Base-by-base conservation (phyloP, 2,888 invertebrate species). In the Adelognathus sp. region DNA sequence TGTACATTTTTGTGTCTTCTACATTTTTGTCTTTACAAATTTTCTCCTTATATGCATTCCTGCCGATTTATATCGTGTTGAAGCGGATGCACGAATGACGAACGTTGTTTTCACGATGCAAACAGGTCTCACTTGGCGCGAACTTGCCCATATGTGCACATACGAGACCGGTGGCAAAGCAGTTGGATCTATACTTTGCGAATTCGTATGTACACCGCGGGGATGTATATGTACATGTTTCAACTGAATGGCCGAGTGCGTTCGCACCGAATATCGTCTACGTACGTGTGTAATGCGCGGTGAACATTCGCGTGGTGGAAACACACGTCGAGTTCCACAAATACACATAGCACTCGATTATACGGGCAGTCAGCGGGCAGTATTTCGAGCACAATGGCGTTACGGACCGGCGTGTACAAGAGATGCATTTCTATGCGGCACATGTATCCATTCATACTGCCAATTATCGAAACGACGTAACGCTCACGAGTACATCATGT, bases 401-500 rank as follows among this genome's bases (percentile, higher is more conserved):
- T 24, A 33, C 46, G 60, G 50, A 50, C 66, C 69, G 46, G 46
- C 39, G 63, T 50, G 31, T 67, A 60, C 36, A 33, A 31, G 60
- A 77, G 70, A 69, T 67, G 73, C 80, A 82, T 85, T 82, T 86
- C 82, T 80, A 85, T 85, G 81, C 82, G 67, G 76, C 76, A 72
- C 81, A 81, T 71, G 82, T 73, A 83, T 83, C 85, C 86, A 87
- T 87, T 88, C 86, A 85, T 85, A 83, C 84, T 84, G 83, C 84
- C 88, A 86, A 88, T 87, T 88, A 88, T 83, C 84, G 86, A 86
- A 88, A 83, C 85, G 84, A 81, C 80, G 81, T 83, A 83, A 84
- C 81, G 71, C 63, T 33, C 39, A 31, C 41, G 70, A 50, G 56
- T 52, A 73, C 58, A 44, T 31, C n/a, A 16, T 46, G 21, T 74